Evolutionary conservation across 2,888 invertebrate genomes (phyloP).

Genomic region (Brachypterus glaber): DNA sequence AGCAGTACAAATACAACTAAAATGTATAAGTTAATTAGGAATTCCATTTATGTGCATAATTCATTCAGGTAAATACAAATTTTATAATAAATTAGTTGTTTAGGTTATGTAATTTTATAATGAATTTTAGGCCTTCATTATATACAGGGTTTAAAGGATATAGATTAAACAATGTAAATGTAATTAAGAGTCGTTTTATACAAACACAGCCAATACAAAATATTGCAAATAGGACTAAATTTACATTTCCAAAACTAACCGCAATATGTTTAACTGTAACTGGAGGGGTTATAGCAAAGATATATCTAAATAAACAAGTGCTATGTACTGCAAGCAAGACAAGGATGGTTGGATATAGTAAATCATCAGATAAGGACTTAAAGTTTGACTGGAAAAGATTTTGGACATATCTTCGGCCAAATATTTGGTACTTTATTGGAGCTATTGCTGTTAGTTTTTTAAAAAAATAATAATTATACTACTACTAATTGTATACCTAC

Average conservation of each 20-base stretch:
- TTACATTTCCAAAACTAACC: slow-evolving; percentile 13
- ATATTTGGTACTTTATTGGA: slow-evolving; percentile 64
- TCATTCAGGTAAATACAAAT: not conserved
- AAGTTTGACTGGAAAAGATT: slow-evolving; percentile 74
- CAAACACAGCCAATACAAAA: too few species aligned
- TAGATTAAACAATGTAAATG: too few species aligned
- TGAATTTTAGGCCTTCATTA: slow-evolving; percentile 1
- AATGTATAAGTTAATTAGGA: not conserved
- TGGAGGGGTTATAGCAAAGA: slow-evolving; percentile 20
- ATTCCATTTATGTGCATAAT: not conserved
- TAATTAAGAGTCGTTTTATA: too few species aligned
- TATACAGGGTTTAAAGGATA: too few species aligned
- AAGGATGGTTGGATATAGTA: slow-evolving; percentile 33
- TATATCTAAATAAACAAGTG: slow-evolving; percentile 23
- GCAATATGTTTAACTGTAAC: slow-evolving; percentile 20
- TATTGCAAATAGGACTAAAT: slow-evolving; percentile 1
- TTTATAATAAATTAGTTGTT: not conserved
- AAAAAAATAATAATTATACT: too few species aligned
- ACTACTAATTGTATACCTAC: too few species aligned
- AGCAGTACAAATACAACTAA: too few species aligned
- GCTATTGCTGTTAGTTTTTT: slow-evolving; percentile 65
- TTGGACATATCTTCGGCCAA: slow-evolving; percentile 62
- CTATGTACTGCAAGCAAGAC: slow-evolving; percentile 31
- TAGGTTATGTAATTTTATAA: slow-evolving; percentile 1
- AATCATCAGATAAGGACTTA: slow-evolving; percentile 41